phyloP scores from a whole-genome alignment of 2,113 vertebrate species.

The Xiphophorus maculatus region DNA sequence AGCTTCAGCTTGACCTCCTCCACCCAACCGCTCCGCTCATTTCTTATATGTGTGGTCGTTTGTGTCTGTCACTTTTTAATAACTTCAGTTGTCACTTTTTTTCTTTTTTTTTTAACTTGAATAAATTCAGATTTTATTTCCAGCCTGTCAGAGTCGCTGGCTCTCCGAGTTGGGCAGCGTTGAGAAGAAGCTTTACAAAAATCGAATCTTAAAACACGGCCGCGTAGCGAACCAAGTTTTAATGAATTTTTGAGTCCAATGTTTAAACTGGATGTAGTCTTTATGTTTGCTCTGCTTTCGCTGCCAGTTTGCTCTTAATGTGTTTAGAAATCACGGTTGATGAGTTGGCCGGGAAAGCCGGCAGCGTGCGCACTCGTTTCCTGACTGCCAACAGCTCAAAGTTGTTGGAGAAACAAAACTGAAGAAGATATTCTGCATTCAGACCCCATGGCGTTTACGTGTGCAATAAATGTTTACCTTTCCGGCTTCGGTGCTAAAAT shows the following conservation, averaged over 20 bases:
- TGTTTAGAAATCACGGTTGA: neutral
- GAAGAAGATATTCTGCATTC: constrained; percentile 1
- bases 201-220: neutral
- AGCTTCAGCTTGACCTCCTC: constrained; percentile 42
- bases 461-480: neutral
- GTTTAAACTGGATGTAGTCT: neutral
- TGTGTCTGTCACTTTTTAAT: constrained; percentile 11
- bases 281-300: neutral
- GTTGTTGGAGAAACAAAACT: neutral
- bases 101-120: constrained; percentile 5
- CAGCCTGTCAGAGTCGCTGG: constrained; percentile 26
- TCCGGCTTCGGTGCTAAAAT: constrained; percentile 1
- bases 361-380: neutral
- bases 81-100: neutral
- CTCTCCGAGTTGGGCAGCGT: neutral
- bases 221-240: neutral
- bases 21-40: constrained; percentile 21
- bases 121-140: neutral
- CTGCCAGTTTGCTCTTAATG: neutral
- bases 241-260: neutral
- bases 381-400: neutral
- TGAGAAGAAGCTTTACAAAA: neutral
- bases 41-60: constrained; percentile 28
- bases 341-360: neutral
- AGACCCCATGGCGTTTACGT: neutral